Percentiles rank a stretch among this genome's conserved stretches.
Conservation (phyloP, 2,888 invertebrate genomes). For the Chalcis sispes region DNA sequence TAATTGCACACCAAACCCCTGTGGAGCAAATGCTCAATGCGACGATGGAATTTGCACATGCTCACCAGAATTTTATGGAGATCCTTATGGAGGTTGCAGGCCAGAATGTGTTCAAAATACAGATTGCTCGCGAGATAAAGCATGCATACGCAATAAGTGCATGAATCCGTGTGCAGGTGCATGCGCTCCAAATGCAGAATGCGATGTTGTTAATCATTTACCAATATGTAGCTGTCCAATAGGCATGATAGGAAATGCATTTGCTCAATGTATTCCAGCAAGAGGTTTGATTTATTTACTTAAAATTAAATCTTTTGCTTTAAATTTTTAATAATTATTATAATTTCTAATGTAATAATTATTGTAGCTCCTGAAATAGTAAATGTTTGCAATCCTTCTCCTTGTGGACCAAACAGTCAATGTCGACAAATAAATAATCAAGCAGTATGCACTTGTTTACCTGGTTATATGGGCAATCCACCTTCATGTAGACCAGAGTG, state of each 20-base stretch:
- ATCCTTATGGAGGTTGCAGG: slow-evolving; percentile 77
- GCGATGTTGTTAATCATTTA: slow-evolving; percentile 83
- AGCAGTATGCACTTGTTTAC: slow-evolving; percentile 78
- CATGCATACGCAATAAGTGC: slow-evolving; percentile 76
- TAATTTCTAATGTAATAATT: slow-evolving; percentile 66
- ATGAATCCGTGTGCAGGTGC: slow-evolving; percentile 82
- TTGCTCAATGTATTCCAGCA: slow-evolving; percentile 81
- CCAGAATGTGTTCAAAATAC: slow-evolving; percentile 76
- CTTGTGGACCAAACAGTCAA: slow-evolving; percentile 80
- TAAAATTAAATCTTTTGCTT: slow-evolving; percentile 72
- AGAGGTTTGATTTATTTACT: slow-evolving; percentile 77
- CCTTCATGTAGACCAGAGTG: slow-evolving; percentile 88
- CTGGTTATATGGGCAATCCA: slow-evolving; percentile 86
- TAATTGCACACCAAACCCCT: slow-evolving; percentile 84
- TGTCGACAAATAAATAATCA: slow-evolving; percentile 76
- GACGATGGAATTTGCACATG: slow-evolving; percentile 81
- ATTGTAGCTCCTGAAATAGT: slow-evolving; percentile 64
- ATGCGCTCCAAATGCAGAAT: slow-evolving; percentile 86
- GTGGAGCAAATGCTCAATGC: slow-evolving; percentile 83
- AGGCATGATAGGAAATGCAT: slow-evolving; percentile 85
- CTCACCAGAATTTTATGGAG: slow-evolving; percentile 80
- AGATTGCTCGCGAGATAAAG: slow-evolving; percentile 74
- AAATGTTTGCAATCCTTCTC: slow-evolving; percentile 78
- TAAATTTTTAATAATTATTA: slow-evolving; percentile 24
- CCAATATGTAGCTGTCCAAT: slow-evolving; percentile 80